Evolutionary conservation across 2,797 vertebrate species (phyloP).

Genomic region (Sebastes melanostomus): DNA sequence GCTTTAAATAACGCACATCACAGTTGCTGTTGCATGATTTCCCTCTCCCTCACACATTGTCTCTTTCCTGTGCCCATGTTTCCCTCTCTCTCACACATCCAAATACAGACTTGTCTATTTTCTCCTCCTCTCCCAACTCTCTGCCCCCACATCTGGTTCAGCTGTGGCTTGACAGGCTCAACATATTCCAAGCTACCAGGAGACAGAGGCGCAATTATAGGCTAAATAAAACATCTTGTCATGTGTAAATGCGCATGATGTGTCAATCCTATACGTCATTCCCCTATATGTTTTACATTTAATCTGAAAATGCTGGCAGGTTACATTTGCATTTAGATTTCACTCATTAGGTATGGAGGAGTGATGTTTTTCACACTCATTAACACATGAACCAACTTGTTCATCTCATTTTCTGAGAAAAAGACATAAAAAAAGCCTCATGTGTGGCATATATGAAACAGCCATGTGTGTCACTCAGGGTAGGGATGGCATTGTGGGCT

Average conservation of each 20-base stretch:
- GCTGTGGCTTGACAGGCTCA: slow-evolving; percentile 17
- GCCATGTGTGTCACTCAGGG: slow-evolving; percentile 13
- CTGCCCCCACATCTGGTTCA: slow-evolving; percentile 26
- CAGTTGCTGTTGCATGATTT: background rate
- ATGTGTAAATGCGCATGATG: background rate
- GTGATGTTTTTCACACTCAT: slow-evolving; percentile 3
- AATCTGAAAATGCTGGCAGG: background rate
- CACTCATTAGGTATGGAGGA: background rate
- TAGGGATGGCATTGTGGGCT: slow-evolving; percentile 24
- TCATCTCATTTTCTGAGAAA: background rate
- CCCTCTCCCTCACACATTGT: background rate
- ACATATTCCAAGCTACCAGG: background rate
- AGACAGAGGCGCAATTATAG: slow-evolving; percentile 34
- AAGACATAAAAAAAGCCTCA: background rate
- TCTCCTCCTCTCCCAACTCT: background rate
- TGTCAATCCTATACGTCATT: slow-evolving; percentile 3
- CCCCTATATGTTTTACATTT: background rate
- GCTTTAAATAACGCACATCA: background rate
- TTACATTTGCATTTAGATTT: slow-evolving; percentile 18
- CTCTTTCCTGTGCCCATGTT: background rate
- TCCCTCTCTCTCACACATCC: background rate
- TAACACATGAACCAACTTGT: background rate
- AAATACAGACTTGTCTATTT: slow-evolving; percentile 28
- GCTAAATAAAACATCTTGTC: slow-evolving; percentile 22
- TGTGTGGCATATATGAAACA: background rate